Percentiles rank a stretch among this genome's conserved stretches.
These are phyloP conservation scores for Stegostoma tigrinum DNA, from an alignment of 2,113 vertebrate species.

Conservation along the genomic window DNA sequence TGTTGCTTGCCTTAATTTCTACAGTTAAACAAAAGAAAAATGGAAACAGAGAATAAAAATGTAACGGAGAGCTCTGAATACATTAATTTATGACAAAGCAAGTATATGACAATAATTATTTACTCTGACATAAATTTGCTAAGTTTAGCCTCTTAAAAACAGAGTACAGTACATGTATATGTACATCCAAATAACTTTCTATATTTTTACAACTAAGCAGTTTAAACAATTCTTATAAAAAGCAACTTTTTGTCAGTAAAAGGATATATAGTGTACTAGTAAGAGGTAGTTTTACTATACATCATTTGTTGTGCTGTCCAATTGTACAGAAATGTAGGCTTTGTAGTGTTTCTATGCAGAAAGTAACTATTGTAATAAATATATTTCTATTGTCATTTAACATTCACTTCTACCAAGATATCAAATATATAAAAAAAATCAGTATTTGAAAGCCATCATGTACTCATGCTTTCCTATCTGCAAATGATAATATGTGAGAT, in stretches of 20 bases:
- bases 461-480: constrained; percentile 31
- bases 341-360: constrained; percentile 25
- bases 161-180: constrained; percentile 36
- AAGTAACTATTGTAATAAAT: constrained; percentile 35
- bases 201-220: constrained; percentile 38
- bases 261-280: constrained; percentile 32
- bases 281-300: constrained; percentile 38
- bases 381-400: constrained; percentile 38
- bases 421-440: constrained; percentile 36
- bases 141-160: constrained; percentile 37
- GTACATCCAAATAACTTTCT: constrained; percentile 36
- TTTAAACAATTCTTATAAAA: constrained; percentile 36
- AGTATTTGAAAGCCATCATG: constrained; percentile 21
- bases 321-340: constrained; percentile 22
- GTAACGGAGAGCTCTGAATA: background rate
- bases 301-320: constrained; percentile 19
- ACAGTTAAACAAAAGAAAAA: constrained; percentile 1
- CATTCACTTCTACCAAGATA: constrained; percentile 34
- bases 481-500: constrained; percentile 28
- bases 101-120: constrained; percentile 29
- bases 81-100: constrained; percentile 7
- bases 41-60: background rate
- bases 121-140: constrained; percentile 32
- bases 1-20: constrained; percentile 16
- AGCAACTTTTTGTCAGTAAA: constrained; percentile 33